A percentile compares a stretch with the other conserved stretches of the same genome.
Conservation (phyloP, 2,888 invertebrate species). For the Masnerella sp. region DNA sequence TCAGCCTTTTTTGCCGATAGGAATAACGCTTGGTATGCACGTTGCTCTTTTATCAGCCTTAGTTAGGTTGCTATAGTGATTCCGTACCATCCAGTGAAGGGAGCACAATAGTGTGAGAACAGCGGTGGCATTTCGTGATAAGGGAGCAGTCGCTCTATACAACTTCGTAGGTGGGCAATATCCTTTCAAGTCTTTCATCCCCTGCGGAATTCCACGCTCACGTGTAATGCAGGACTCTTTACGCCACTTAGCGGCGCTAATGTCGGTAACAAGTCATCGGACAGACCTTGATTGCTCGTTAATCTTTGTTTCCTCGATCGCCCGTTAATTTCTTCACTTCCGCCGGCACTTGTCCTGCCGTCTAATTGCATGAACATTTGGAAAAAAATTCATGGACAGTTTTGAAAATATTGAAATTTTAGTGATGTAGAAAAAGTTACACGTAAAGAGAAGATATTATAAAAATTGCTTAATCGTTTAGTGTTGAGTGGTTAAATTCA, state of each 20-base stretch:
- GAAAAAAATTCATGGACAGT: too few species aligned
- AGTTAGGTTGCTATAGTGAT: constrained; percentile 75
- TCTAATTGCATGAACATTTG: too few species aligned
- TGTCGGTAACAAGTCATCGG: constrained; percentile 73
- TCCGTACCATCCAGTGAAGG: constrained; percentile 64
- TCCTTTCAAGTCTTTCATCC: constrained; percentile 59
- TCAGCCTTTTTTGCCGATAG: constrained; percentile 40
- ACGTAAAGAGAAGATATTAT: too few species aligned
- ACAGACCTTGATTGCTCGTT: constrained; percentile 62
- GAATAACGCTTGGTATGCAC: constrained; percentile 55
- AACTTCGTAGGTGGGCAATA: constrained; percentile 59
- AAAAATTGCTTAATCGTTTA: too few species aligned
- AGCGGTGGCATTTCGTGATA: constrained; percentile 63
- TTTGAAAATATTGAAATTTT: too few species aligned
- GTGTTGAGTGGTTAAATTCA: too few species aligned
- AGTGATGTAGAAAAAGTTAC: too few species aligned
- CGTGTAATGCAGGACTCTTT: constrained; percentile 64
- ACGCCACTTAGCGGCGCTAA: constrained; percentile 68
- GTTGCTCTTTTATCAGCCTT: constrained; percentile 68
- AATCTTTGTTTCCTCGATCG: constrained; percentile 55
- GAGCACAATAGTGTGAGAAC: constrained; percentile 68
- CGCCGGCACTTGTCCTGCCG: constrained; percentile 1
- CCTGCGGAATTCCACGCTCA: constrained; percentile 60
- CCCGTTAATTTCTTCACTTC: constrained; percentile 45
- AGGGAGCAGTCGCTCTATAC: constrained; percentile 55